Conservation (phyloP, 2,888 invertebrate species). For the Cryptocephalus moraei region DNA sequence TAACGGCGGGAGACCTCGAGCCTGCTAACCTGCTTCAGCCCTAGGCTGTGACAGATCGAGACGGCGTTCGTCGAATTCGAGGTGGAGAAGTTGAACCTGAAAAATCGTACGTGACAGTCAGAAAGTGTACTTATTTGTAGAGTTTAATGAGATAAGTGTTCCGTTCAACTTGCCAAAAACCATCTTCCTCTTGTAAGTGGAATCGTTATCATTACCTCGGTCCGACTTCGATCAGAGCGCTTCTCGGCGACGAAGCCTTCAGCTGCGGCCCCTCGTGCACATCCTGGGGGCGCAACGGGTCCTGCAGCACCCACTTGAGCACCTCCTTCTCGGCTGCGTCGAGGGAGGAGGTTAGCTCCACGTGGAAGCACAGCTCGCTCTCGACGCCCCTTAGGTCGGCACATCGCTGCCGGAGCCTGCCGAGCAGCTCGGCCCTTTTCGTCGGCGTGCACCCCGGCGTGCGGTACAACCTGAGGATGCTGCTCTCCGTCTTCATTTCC, state of each 20-base stretch:
- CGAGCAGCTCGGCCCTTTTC: slow-evolving; percentile 48
- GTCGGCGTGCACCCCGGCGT: slow-evolving; percentile 50
- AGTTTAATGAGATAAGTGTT: too few species aligned
- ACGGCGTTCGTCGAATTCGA: slow-evolving; percentile 94
- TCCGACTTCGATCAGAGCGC: slow-evolving; percentile 72
- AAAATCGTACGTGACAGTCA: too few species aligned
- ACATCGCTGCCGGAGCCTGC: slow-evolving; percentile 42
- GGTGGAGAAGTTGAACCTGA: slow-evolving; percentile 78
- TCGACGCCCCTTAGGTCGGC: slow-evolving; percentile 44
- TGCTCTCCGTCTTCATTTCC: slow-evolving; percentile 13
- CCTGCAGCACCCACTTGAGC: slow-evolving; percentile 69
- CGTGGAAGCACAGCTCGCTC: slow-evolving; percentile 74
- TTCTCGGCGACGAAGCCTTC: slow-evolving; percentile 31
- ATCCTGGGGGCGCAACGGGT: slow-evolving; percentile 53
- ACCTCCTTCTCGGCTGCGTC: slow-evolving; percentile 51
- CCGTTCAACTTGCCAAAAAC: too few species aligned
- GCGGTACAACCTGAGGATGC: slow-evolving; percentile 49
- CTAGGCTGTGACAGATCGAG: slow-evolving; percentile 82
- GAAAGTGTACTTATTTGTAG: too few species aligned
- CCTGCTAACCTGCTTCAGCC: slow-evolving; percentile 61
- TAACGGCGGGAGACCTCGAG: slow-evolving; percentile 78
- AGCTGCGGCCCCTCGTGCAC: slow-evolving; percentile 46
- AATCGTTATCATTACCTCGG: slow-evolving; percentile 45
- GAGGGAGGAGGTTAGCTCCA: slow-evolving; percentile 51
- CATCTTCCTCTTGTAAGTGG: too few species aligned